A percentile compares a stretch with the other conserved stretches of the same genome.
Conservation (phyloP, 2,113 vertebrate species). For the Rynchops niger region DNA sequence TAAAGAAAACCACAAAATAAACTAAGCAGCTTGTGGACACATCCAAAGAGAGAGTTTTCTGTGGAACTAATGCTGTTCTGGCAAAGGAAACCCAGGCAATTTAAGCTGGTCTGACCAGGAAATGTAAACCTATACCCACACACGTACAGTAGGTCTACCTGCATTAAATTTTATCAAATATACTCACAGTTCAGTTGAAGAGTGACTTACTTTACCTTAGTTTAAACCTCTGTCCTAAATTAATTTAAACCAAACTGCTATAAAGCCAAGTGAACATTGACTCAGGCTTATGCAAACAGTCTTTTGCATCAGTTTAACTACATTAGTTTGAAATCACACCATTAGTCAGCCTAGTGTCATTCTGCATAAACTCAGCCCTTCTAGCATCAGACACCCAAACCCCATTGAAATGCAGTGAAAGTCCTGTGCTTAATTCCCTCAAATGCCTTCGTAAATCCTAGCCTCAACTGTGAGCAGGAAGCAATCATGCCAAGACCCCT, state of each 20-base stretch:
- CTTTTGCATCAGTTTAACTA: background rate
- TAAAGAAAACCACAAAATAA: background rate
- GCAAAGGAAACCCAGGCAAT: background rate
- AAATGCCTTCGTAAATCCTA: background rate
- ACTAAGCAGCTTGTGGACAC: background rate
- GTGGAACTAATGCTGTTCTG: background rate
- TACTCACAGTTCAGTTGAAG: background rate
- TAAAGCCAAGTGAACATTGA: background rate
- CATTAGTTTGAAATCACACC: background rate
- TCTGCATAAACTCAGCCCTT: background rate
- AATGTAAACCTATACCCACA: background rate
- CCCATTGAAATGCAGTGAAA: background rate
- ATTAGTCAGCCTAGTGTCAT: background rate
- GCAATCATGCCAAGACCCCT: background rate
- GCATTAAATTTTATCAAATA: background rate
- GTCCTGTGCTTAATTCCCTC: background rate
- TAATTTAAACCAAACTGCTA: slow-evolving; percentile 1
- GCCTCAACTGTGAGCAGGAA: background rate
- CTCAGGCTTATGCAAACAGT: background rate
- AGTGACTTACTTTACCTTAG: background rate
- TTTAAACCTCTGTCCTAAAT: slow-evolving; percentile 9
- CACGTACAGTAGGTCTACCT: background rate
- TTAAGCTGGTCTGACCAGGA: background rate
- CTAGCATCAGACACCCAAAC: background rate
- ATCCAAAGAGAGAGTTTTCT: background rate